These are phyloP conservation scores for Eilema sororculum DNA, from an alignment of 2,888 invertebrate species.

Conservation along the genomic window DNA sequence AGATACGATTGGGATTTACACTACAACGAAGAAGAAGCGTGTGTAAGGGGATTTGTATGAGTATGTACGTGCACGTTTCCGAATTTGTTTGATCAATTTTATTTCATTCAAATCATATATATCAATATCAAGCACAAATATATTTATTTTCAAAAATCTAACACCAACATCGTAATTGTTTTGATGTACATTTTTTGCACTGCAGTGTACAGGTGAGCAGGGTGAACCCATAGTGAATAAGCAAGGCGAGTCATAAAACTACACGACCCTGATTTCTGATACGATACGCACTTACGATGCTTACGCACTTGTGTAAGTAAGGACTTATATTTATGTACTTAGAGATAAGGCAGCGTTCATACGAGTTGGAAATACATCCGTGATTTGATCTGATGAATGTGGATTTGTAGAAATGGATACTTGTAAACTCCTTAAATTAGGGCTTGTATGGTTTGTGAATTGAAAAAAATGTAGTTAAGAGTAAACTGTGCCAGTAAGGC, in stretches of 20 bases:
- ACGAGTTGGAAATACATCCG: not conserved
- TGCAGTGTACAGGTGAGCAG: slow-evolving; percentile 20
- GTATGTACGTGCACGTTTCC: too few relatives aligned
- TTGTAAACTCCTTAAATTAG: not conserved
- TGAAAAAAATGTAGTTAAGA: too few relatives aligned
- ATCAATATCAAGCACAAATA: too few relatives aligned
- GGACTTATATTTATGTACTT: slow-evolving; percentile 17
- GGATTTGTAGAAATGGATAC: not conserved
- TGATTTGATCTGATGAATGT: too few relatives aligned
- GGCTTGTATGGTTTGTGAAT: not conserved
- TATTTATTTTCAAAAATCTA: too few relatives aligned
- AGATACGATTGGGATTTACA: too few relatives aligned
- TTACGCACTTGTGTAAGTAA: slow-evolving; percentile 14
- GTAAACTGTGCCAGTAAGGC: too few relatives aligned
- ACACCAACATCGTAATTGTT: not conserved
- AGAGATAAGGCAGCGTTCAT: slow-evolving; percentile 3
- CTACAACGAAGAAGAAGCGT: too few relatives aligned
- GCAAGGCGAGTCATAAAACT: slow-evolving; percentile 35
- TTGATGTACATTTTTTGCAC: slow-evolving; percentile 13
- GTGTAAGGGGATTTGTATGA: too few relatives aligned
- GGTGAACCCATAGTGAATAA: slow-evolving; percentile 13
- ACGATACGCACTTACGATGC: slow-evolving; percentile 21
- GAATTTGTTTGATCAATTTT: too few relatives aligned
- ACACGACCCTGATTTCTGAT: slow-evolving; percentile 24
- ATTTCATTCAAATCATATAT: too few relatives aligned